Evolutionary conservation across 2,888 invertebrate genomes (phyloP), one percentile per base, ranked within the genome.

Genomic region (Micropterix aruncella): DNA sequence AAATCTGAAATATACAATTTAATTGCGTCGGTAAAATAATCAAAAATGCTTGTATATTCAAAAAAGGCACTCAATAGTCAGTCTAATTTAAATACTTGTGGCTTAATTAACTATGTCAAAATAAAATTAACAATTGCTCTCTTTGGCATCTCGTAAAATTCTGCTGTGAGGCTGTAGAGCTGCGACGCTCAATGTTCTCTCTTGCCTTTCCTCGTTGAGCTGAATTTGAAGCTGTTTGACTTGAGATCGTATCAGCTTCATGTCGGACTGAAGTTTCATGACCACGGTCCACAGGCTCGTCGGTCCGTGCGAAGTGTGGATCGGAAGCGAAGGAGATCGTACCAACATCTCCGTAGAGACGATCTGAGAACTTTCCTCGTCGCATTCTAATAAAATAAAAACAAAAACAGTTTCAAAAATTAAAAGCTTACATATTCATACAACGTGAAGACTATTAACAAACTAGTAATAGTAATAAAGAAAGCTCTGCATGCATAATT

Each of bases 231-330:
- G 59, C 51, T 71, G 65, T 48, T 69, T 68, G 52, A 83, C 73
- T 60, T 78, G 74, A 50, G 66, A 57, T 58, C 78, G 78, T 51
- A 86, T 63, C 46, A 74, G 73, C 55, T 76, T 75, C 50, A 88
- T 70, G 63, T 86, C 82, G 57, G 79, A 82, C 59, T 82, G 83
- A 54, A 88, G 62, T 48, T 80, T 74, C 69, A 84, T 80, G 50
- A 88, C 83, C 46, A 85, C 79, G 53, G 86, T 80, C 62, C 85
- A 82, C 54, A 87, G 65, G 55, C 79, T 80, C 60, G 84, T 82
- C 57, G 60, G 59, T 42, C 59, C 61, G 54, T 63, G 62, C 42
- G 61, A 56, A 12, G 59, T 58, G 55, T 67, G 67, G 52, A 67
- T 63, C 44, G 71, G 71, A 55, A 71, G 59, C 38, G 67, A 67